Base-by-base conservation (phyloP, 2,797 vertebrate genomes). In the Smutsia gigantea region DNA sequence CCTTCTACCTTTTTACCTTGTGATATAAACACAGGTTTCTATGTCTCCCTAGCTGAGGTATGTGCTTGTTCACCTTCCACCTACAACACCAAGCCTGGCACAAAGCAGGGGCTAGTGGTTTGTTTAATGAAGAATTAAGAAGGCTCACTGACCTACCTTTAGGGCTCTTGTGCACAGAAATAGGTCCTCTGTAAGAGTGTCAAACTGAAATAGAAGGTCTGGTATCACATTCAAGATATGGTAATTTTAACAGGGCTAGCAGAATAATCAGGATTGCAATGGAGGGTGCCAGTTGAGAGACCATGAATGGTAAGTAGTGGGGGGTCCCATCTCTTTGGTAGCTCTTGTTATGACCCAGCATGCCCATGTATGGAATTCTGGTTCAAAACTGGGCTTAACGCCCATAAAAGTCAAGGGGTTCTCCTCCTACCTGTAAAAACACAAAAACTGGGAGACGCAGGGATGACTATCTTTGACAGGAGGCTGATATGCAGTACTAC, bases 51-150 rank as follows among this genome's bases (percentile, higher is more conserved):
- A 18, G 71, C 57, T 74, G 66, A 27, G 42, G 42, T 90, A 46
- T 74, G 55, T 77, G 81, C 37, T 68, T 90, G 51, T 68, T 95
- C 53, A 72, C 37, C 39, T 77, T 71, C 83, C 46, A 84, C 7
- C n/a, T 86, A 83, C 0, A 87, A 59, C 66, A 84, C 19, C 21
- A 87, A 69, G 13, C 6, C 71, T 91, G 59, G 79, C 15, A 83
- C 55, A 92, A 68, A 72, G 77, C 34, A 64, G 31, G 23, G 59
- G 51, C 49, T 15, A 57, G 61, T 55, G 63, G 61, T 61, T 59
- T 84, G 31, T 57, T 59, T 90, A 83, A 23, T n/a, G 86, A 83
- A 89, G 93, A 89, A 87, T n/a, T 51, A 68, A 64, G 31, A 81
- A 46, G 75, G 29, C 51, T 74, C 57, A 71, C 2, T 77, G 51